These are phyloP conservation scores for Gymnocephalus cernua DNA, from an alignment of 2,113 vertebrate species.

Conservation along the genomic window DNA sequence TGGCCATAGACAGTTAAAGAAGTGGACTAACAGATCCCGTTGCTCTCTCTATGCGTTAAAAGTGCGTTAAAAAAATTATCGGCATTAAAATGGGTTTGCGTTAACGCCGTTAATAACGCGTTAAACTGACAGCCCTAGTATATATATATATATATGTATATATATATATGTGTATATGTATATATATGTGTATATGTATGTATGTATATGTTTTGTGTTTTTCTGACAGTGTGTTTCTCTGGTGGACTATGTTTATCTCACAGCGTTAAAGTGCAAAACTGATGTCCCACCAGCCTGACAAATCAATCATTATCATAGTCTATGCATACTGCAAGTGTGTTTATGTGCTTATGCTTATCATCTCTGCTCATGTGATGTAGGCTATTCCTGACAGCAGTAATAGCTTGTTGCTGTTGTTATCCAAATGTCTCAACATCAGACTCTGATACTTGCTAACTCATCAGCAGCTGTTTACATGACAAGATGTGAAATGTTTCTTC, in stretches of 20 bases:
- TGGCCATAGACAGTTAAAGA: too few species aligned
- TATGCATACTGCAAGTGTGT: not conserved
- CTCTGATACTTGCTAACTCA: constrained; percentile 10
- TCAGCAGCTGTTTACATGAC: constrained; percentile 28
- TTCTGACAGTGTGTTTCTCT: not conserved
- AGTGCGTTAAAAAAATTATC: too few species aligned
- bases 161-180: too few species aligned
- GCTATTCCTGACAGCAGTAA: constrained; percentile 22
- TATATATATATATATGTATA: too few species aligned
- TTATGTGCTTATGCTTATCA: not conserved
- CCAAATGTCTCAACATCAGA: not conserved
- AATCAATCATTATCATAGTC: constrained; percentile 17
- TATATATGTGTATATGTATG: too few species aligned
- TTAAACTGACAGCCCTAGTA: too few species aligned
- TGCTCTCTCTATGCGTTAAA: too few species aligned
- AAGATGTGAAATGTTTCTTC: constrained; percentile 9
- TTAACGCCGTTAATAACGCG: too few species aligned
- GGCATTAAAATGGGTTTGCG: too few species aligned
- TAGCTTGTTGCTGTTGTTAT: constrained; percentile 6
- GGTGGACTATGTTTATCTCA: not conserved
- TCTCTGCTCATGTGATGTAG: not conserved
- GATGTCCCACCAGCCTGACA: not conserved
- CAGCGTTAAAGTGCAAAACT: not conserved
- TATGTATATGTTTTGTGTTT: not conserved
- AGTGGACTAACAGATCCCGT: too few species aligned